phyloP scores from a whole-genome alignment of 2,888 invertebrate genomes.

The Criorhina ranunculi region DNA sequence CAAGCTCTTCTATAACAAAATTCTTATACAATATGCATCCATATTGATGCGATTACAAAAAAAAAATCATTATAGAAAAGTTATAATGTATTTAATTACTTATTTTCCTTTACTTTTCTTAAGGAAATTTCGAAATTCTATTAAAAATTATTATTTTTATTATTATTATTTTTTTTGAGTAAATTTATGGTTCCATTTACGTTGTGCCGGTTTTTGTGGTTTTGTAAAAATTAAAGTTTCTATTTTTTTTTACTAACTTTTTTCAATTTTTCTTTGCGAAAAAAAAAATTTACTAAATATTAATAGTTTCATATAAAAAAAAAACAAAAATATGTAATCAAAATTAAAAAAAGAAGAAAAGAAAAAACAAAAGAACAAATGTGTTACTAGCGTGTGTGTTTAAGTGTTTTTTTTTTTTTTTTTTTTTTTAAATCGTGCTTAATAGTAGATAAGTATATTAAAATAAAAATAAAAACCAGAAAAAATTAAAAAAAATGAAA shows the following conservation, averaged over 20 bases:
- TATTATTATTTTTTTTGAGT: not conserved
- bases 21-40: too few species aligned
- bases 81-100: too few species aligned
- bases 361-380: constrained; percentile 41
- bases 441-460: constrained; percentile 40
- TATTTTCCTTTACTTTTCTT: too few species aligned
- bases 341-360: too few species aligned
- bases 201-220: constrained; percentile 20
- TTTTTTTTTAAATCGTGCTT: constrained; percentile 33
- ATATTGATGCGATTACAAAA: too few species aligned
- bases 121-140: not conserved
- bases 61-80: too few species aligned
- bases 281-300: constrained; percentile 7
- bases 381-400: constrained; percentile 47
- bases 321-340: too few species aligned
- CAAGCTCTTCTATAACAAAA: too few species aligned
- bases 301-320: constrained; percentile 12
- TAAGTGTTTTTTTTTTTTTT: constrained; percentile 30
- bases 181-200: constrained; percentile 42
- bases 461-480: constrained; percentile 17
- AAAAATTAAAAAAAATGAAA: constrained; percentile 28
- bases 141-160: too few species aligned
- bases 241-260: too few species aligned
- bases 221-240: constrained; percentile 14
- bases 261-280: constrained; percentile 1